Conservation (phyloP, 2,113 vertebrate species). For the Datnioides undecimradiatus region DNA sequence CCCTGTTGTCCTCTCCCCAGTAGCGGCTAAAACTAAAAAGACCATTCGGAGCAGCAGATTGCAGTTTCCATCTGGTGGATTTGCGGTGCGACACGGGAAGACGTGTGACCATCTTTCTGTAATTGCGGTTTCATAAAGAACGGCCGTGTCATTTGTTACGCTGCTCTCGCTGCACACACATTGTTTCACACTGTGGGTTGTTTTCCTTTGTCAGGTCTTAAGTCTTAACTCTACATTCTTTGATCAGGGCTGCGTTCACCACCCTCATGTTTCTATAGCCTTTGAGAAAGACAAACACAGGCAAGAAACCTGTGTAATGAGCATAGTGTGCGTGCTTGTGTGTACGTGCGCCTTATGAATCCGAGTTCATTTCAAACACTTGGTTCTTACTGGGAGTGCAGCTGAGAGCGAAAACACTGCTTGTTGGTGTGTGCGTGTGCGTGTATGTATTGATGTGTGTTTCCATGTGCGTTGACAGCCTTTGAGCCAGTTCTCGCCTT, state of each 20-base stretch:
- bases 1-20: constrained; percentile 56
- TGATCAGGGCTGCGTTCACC: constrained; percentile 73
- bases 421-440: constrained; percentile 50
- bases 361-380: constrained; percentile 74
- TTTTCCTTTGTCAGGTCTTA: constrained; percentile 60
- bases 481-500: constrained; percentile 85
- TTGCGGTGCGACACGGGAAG: constrained; percentile 38
- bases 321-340: constrained; percentile 53
- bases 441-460: constrained; percentile 66
- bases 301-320: constrained; percentile 78
- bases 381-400: constrained; percentile 73
- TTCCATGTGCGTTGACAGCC: constrained; percentile 81
- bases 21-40: constrained; percentile 42
- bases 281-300: constrained; percentile 74
- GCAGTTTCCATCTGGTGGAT: constrained; percentile 60
- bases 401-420: constrained; percentile 70
- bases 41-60: constrained; percentile 45
- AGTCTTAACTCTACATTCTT: constrained; percentile 64
- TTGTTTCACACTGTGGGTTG: constrained; percentile 51
- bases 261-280: constrained; percentile 67
- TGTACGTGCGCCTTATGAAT: constrained; percentile 53
- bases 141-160: constrained; percentile 18
- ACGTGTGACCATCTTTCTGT: constrained; percentile 51
- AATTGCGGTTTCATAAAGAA: constrained; percentile 61
- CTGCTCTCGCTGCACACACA: constrained; percentile 37